Evolutionary conservation across 2,113 vertebrate genomes (phyloP), one percentile per base, ranked within the genome.

Genomic region (Noturus placidus): DNA sequence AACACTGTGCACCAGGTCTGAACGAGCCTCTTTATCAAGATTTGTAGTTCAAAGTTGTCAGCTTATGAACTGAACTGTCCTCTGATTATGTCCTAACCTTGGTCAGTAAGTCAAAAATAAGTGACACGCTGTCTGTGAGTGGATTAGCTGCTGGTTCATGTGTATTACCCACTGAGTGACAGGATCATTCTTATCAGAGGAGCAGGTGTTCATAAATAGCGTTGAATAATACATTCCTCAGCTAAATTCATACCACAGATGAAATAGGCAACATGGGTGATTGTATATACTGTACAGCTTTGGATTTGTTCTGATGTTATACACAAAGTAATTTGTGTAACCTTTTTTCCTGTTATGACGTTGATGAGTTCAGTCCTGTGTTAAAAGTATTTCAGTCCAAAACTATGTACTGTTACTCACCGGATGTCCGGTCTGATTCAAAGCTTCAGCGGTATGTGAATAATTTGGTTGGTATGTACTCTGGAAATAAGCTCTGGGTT

Each of bases 371-470:
- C 4, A 54, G 22, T 57, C 8, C 56, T 76, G 35, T 72, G 22
- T 54, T 67, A 46, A 61, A 76, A 25, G 33, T 57, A 33, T 11
- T 0, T 42, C 15, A 6, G 42, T n/a, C 7, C 19, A 25, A 38
- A 67, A 22, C 59, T 15, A 46, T 33, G 20, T 22, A n/a, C 59
- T 65, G 22, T 86, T 86, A 70, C 27, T 79, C 72, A 65, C 57
- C 76, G 61, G 85, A 80, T 86, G 59, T 35, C 57, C 65, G 19
- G 25, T 79, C n/a, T 86, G 19, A 65, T 79, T 86, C 59, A 86
- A n/a, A 25, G 19, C 25, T 52, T 14, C 20, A 20, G 54, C 25
- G 22, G 5, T 30, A 27, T 67, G 27, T 82, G 63, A 82, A 70
- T 72, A 82, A 82, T 67, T 17, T 13, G 54, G 27, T 19, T 57